Conservation (phyloP, 1,140 invertebrate species). For the Contarinia nasturtii region DNA sequence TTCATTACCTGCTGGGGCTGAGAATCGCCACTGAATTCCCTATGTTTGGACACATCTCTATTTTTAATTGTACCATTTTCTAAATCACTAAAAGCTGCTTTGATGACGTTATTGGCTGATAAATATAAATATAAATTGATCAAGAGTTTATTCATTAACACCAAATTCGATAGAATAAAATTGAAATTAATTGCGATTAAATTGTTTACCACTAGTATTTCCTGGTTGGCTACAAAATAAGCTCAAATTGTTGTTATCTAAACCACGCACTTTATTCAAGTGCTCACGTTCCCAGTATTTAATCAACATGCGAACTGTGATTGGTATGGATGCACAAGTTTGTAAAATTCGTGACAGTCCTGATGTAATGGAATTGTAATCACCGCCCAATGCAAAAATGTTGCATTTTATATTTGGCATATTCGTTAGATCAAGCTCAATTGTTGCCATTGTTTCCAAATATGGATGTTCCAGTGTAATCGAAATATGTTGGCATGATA, state of each 20-base stretch:
- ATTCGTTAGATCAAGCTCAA: conserved; percentile 73
- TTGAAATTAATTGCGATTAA: too few relatives aligned
- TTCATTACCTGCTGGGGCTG: too few relatives aligned
- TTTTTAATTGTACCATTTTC: too few relatives aligned
- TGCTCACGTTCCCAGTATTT: conserved; percentile 39
- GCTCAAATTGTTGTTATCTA: conserved; percentile 18
- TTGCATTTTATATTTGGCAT: conserved; percentile 47
- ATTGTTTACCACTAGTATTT: too few relatives aligned
- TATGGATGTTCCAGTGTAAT: conserved; percentile 83
- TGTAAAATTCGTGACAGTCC: conserved; percentile 72
- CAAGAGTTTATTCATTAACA: too few relatives aligned
- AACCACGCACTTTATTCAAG: conserved; percentile 25
- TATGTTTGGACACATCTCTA: too few relatives aligned
- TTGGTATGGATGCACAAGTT: conserved; percentile 75
- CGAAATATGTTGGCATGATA: conserved; percentile 74
- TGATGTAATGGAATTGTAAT: conserved; percentile 38
- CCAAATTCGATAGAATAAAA: too few relatives aligned
- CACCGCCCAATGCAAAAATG: conserved; percentile 34
- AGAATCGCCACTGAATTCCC: too few relatives aligned
- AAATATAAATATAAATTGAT: too few relatives aligned
- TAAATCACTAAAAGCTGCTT: too few relatives aligned
- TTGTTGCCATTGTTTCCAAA: conserved; percentile 80
- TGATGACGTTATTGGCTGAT: too few relatives aligned
- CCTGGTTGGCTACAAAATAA: conserved; percentile 6
- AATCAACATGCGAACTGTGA: conserved; percentile 54